These are phyloP conservation scores for Oxycera nigricornis DNA, from an alignment of 2,888 invertebrate genomes.

Conservation along the genomic window DNA sequence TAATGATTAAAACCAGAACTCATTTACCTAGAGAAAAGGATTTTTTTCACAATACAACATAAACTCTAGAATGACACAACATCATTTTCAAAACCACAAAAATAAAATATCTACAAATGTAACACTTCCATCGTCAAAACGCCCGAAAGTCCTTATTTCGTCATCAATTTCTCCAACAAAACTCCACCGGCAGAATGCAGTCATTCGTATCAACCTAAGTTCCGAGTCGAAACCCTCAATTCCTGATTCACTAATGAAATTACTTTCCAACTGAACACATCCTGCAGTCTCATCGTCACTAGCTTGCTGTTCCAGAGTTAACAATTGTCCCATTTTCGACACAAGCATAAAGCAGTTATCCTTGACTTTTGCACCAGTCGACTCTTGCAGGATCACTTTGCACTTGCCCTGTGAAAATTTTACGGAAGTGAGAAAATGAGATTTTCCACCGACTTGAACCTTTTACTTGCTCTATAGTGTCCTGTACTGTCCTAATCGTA, in stretches of 20 bases:
- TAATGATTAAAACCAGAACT: too few relatives aligned
- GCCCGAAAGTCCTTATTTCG: too few relatives aligned
- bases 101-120: too few relatives aligned
- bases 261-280: neutral
- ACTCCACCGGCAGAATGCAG: too few relatives aligned
- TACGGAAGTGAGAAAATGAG: neutral
- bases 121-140: too few relatives aligned
- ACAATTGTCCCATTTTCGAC: constrained; percentile 5
- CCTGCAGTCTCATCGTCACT: neutral
- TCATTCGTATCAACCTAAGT: too few relatives aligned
- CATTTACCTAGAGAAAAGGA: too few relatives aligned
- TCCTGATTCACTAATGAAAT: constrained; percentile 2
- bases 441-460: neutral
- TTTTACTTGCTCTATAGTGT: neutral
- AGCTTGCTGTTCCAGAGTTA: neutral
- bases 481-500: too few relatives aligned
- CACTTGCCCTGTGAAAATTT: neutral
- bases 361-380: neutral
- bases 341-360: neutral
- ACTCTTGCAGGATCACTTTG: neutral
- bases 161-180: too few relatives aligned
- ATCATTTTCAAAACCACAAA: too few relatives aligned
- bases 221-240: neutral
- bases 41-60: too few relatives aligned
- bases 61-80: too few relatives aligned